Evolutionary conservation across 53 echinoderm and acorn worm species (phyloP).

Genomic region (Patiria pectinifera): DNA sequence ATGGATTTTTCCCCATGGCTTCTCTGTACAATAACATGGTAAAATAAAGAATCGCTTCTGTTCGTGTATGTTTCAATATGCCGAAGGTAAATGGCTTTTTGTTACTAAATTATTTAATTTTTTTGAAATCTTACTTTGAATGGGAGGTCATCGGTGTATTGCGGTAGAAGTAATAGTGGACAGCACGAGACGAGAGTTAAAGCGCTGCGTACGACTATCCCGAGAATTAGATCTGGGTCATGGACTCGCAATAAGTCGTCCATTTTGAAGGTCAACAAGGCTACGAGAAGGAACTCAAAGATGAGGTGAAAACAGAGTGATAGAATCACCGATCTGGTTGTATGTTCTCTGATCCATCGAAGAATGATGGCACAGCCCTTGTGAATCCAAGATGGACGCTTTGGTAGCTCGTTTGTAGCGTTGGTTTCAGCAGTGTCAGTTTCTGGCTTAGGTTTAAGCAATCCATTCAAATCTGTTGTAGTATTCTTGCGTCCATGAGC

Average conservation of each 20-base stretch:
- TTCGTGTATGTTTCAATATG: no score
- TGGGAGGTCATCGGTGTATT: not conserved
- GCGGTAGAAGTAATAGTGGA: not conserved
- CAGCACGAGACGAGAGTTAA: not conserved
- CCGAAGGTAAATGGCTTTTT: no score
- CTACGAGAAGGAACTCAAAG: not conserved
- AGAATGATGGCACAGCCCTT: not conserved
- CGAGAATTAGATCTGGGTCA: not conserved
- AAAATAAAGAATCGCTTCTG: no score
- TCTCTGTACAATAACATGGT: no score
- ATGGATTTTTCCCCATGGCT: not conserved
- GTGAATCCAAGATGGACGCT: not conserved
- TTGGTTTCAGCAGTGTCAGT: not conserved
- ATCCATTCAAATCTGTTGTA: not conserved
- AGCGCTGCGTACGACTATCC: not conserved
- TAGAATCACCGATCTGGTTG: not conserved
- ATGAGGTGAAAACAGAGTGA: not conserved
- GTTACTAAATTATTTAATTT: no score
- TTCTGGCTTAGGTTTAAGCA: not conserved
- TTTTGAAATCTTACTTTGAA: not conserved
- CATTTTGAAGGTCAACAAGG: not conserved
- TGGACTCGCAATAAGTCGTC: not conserved
- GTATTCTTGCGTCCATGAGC: not conserved
- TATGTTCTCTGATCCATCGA: not conserved
- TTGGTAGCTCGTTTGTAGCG: not conserved